phyloP scores from a whole-genome alignment of 2,797 vertebrate genomes.

The Echiichthys vipera region DNA sequence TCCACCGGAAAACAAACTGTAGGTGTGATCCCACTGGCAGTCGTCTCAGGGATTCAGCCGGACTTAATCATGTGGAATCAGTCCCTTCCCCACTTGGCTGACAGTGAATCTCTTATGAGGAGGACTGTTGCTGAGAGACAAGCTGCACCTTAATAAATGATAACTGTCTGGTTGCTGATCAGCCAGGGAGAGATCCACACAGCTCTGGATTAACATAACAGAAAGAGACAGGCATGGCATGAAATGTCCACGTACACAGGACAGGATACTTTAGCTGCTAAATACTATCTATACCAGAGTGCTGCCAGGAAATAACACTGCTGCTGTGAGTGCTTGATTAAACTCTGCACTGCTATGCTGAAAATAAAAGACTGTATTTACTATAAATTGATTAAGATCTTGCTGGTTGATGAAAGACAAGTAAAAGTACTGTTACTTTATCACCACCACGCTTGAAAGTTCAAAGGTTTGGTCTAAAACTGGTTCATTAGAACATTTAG shows the following conservation, averaged over 20 bases:
- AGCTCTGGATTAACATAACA: slow-evolving; percentile 4
- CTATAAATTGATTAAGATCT: slow-evolving; percentile 24
- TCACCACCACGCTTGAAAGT: neutral
- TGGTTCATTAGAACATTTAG: neutral
- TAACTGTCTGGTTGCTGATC: slow-evolving; percentile 22
- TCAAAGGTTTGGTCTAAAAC: neutral
- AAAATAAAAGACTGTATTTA: slow-evolving; percentile 24
- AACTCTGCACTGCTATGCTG: slow-evolving; percentile 6
- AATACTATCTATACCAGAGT: too few species aligned
- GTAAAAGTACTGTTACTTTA: neutral
- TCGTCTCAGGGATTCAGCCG: neutral
- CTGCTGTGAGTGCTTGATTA: slow-evolving; percentile 8
- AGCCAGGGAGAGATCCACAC: neutral
- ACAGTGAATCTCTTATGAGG: slow-evolving; percentile 11
- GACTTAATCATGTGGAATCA: slow-evolving; percentile 22
- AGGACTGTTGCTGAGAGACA: slow-evolving; percentile 22
- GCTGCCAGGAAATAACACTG: neutral
- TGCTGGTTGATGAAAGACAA: slow-evolving; percentile 4
- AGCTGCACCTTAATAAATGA: slow-evolving; percentile 36
- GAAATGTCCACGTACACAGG: slow-evolving; percentile 23
- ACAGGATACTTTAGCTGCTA: neutral
- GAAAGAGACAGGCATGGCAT: slow-evolving; percentile 8
- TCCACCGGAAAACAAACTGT: neutral
- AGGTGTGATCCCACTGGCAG: neutral
- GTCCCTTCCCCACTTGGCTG: slow-evolving; percentile 17